These are phyloP conservation scores for Cheilosia urbana DNA, from an alignment of 2,888 invertebrate species.

Conservation along the genomic window DNA sequence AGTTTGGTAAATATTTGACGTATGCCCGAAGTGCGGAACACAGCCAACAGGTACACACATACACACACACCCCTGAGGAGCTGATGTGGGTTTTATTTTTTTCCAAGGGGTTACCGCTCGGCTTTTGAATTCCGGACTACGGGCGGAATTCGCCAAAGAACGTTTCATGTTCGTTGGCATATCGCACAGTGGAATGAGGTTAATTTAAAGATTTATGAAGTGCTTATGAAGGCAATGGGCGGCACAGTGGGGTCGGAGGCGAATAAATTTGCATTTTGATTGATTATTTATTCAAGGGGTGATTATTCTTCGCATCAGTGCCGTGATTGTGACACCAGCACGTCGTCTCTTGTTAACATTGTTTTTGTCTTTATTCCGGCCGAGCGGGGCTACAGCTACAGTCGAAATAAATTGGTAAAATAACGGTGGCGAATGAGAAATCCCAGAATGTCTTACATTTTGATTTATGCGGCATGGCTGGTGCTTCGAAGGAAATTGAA, in stretches of 20 bases:
- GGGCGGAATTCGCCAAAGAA: constrained; percentile 46
- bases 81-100: constrained; percentile 55
- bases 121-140: constrained; percentile 9
- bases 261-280: constrained; percentile 78
- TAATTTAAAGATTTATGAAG: constrained; percentile 70
- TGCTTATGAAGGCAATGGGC: constrained; percentile 38
- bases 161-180: constrained; percentile 47
- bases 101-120: constrained; percentile 20
- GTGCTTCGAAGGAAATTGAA: constrained; percentile 68
- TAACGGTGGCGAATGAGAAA: constrained; percentile 64
- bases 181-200: constrained; percentile 51
- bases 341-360: constrained; percentile 63
- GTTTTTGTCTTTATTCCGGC: constrained; percentile 57
- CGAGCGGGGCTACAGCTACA: constrained; percentile 14
- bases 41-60: constrained; percentile 57
- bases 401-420: constrained; percentile 69
- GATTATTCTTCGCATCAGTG: constrained; percentile 74
- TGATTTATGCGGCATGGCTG: constrained; percentile 67
- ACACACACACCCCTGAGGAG: constrained; percentile 10
- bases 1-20: constrained; percentile 37
- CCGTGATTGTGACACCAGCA: constrained; percentile 74
- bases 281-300: constrained; percentile 77
- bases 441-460: constrained; percentile 66
- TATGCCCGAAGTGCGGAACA: constrained; percentile 27
- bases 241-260: background rate